A percentile compares a stretch with the other conserved stretches of the same genome.
These are phyloP conservation scores for Acropora yongei DNA, from an alignment of 64 coral and sea anemone species.

Conservation along the genomic window DNA sequence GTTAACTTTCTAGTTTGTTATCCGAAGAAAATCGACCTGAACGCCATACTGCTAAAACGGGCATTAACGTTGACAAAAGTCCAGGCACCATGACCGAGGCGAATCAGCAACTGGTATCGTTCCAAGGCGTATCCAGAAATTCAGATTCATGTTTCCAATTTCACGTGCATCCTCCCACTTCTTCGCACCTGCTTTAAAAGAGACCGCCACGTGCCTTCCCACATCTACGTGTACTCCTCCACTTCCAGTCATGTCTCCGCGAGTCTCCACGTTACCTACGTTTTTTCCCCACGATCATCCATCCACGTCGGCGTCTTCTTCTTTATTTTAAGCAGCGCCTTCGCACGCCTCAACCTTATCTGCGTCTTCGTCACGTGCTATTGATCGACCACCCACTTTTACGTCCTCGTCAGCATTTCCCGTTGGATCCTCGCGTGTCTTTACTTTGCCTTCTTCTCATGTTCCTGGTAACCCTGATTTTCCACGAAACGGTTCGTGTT, in stretches of 20 bases:
- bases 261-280: not conserved
- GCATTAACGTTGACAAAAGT: not conserved
- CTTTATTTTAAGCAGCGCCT: not conserved
- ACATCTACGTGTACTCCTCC: not conserved
- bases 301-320: not conserved
- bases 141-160: not conserved
- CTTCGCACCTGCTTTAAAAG: not conserved
- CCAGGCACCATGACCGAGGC: not conserved
- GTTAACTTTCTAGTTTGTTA: not conserved
- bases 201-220: not conserved
- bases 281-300: not conserved
- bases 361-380: not conserved
- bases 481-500: no score
- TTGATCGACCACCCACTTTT: not conserved
- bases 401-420: not conserved
- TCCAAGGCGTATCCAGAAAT: not conserved
- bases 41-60: not conserved
- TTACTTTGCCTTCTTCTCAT: not conserved
- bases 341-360: not conserved
- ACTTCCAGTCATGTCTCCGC: not conserved
- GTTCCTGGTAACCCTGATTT: no score
- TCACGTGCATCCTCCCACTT: not conserved
- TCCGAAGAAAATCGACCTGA: not conserved
- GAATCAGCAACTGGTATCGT: not conserved
- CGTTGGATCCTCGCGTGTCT: not conserved